A percentile compares a stretch with the other conserved stretches of the same genome.
phyloP scores from a whole-genome alignment of 2,113 vertebrate species.

The Pithys albifrons region DNA sequence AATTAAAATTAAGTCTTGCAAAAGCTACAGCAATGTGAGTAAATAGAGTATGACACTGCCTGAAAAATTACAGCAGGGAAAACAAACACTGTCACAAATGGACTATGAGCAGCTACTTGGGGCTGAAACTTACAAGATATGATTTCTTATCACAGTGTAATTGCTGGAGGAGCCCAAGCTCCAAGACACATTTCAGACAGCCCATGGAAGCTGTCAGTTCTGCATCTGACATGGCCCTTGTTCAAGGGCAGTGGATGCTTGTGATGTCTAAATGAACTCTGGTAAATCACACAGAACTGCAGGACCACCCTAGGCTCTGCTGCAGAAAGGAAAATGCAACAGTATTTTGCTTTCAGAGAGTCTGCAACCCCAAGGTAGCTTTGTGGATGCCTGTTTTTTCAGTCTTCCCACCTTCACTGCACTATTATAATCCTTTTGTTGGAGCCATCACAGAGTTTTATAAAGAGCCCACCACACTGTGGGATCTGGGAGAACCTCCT shows the following conservation, averaged over 20 bases:
- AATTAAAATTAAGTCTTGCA: not conserved
- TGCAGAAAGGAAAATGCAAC: not conserved
- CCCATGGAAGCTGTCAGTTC: not conserved
- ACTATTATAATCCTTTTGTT: not conserved
- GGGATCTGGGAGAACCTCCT: not conserved
- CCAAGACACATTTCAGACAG: not conserved
- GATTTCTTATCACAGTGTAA: conserved; percentile 12
- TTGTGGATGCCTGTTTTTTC: not conserved
- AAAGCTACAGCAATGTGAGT: not conserved
- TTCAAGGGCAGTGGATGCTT: not conserved
- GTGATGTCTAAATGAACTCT: not conserved
- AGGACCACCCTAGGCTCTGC: not conserved
- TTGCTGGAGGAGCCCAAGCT: conserved; percentile 4
- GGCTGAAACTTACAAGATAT: conserved; percentile 34
- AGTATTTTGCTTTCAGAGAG: not conserved
- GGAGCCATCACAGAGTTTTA: not conserved
- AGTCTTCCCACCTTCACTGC: not conserved
- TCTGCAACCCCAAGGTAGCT: not conserved
- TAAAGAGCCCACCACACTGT: not conserved
- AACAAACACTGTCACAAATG: conserved; percentile 28
- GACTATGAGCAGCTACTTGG: not conserved
- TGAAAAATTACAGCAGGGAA: conserved; percentile 41
- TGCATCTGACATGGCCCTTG: accelerated
- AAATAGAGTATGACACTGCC: conserved; percentile 39
- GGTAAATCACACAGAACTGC: not conserved